A percentile compares a stretch with the other conserved stretches of the same genome.
phyloP scores from a whole-genome alignment of 2,888 invertebrate genomes.

The Orthonychiurus folsomi region DNA sequence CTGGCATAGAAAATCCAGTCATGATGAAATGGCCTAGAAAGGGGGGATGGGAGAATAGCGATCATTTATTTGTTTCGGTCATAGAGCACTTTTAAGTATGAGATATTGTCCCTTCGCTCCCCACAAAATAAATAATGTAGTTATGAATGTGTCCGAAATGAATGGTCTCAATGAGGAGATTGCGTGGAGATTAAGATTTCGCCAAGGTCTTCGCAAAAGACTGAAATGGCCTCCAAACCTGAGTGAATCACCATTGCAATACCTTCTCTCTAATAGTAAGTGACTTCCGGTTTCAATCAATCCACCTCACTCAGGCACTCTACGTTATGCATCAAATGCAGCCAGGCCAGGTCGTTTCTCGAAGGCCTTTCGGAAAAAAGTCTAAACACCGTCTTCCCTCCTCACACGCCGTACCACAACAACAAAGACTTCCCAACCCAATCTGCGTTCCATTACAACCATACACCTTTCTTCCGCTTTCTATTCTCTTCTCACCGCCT shows the following conservation, averaged over 20 bases:
- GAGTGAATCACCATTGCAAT: not conserved
- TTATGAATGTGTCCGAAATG: not conserved
- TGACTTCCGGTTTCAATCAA: slow-evolving; percentile 40
- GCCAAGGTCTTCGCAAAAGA: slow-evolving; percentile 39
- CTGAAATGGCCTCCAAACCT: not conserved
- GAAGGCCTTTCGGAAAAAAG: not conserved
- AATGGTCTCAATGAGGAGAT: slow-evolving; percentile 40
- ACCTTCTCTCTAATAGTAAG: no score
- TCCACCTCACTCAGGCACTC: slow-evolving; percentile 17
- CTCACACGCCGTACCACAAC: not conserved
- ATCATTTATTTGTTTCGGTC: not conserved
- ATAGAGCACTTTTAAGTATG: not conserved
- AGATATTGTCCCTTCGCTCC: no score
- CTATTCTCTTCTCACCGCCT: not conserved
- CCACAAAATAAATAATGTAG: not conserved
- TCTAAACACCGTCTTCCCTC: not conserved
- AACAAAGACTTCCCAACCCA: slow-evolving; percentile 1
- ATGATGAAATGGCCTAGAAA: not conserved
- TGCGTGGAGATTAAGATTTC: slow-evolving; percentile 40
- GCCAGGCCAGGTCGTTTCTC: not conserved
- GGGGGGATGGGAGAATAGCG: not conserved
- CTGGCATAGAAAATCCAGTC: not conserved
- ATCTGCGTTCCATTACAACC: not conserved
- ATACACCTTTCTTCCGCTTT: no score
- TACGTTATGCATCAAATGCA: not conserved